Base-by-base conservation (phyloP, 2,797 vertebrate species). In the Coccyzus lansbergi region DNA sequence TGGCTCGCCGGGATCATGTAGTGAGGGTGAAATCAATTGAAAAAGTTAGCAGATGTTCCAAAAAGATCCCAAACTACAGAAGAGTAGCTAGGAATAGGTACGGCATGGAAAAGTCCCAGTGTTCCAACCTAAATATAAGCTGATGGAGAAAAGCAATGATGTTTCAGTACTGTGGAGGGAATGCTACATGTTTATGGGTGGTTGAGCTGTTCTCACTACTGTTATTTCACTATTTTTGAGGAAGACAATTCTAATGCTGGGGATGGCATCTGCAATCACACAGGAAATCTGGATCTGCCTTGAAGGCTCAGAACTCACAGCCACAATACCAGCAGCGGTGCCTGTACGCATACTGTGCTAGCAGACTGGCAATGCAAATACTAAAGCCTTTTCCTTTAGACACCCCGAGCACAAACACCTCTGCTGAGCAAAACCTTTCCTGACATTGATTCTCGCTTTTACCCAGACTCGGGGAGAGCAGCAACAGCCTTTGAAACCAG, bases 301-400 rank as follows among this genome's bases (percentile, higher is more conserved):
- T 1, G 1, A 28, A 52, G 55, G 31, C 36, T 40, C 48, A 76
- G 46, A 77, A 11, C 18, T 29, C 15, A 0, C 4, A 36, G 16
- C 8, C 1, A 0, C 15, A n/a, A 40, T 3, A 24, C 28, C 42
- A 2, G 0, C 1, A 1, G 4, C 1, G 4, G 33, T 40, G 33
- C 36, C 36, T 16, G 21, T 22, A 22, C 33, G 9, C 1, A 1
- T 14, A 5, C 31, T 31, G 21, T 19, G 63, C 52, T 25, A 13
- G 48, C 42, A 13, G 56, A 52, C 6, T 13, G 8, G 38, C 15
- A 26, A 34, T 70, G 26, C 29, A 63, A 40, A 63, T 18, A 17
- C 33, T 38, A 11, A 55, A 80, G 19, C 51, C 33, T 64, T 67
- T 58, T 46, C 25, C 71, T 44, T 59, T 11, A 15, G 29, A 9